phyloP scores from a whole-genome alignment of 2,113 vertebrate genomes.

The Callochromis pleurospilus region DNA sequence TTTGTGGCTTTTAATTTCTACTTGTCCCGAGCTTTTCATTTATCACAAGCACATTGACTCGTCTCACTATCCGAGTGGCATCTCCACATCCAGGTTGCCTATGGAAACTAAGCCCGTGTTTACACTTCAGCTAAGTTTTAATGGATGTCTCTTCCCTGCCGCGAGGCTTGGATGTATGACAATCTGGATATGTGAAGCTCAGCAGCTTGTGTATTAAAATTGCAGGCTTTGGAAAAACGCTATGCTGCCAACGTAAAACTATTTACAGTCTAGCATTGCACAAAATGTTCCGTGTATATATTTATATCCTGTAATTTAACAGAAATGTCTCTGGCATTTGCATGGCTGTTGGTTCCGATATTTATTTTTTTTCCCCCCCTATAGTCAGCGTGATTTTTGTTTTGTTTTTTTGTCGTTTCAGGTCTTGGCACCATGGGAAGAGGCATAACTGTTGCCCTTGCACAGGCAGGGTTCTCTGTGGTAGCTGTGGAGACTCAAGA shows the following conservation, averaged over 20 bases:
- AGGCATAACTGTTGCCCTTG: slow-evolving; percentile 81
- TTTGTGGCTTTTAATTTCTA: not conserved
- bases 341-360: not conserved
- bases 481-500: slow-evolving; percentile 81
- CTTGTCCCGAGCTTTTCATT: not conserved
- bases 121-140: slow-evolving; percentile 14
- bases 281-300: not conserved
- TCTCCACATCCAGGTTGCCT: not conserved
- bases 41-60: not conserved
- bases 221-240: slow-evolving; percentile 27
- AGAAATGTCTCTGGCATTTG: not conserved
- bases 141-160: slow-evolving; percentile 28
- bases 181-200: slow-evolving; percentile 36
- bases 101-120: slow-evolving; percentile 7
- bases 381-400: not conserved
- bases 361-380: not conserved
- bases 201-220: slow-evolving; percentile 49
- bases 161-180: slow-evolving; percentile 17
- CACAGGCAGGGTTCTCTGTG: slow-evolving; percentile 78
- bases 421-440: slow-evolving; percentile 92
- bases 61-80: not conserved
- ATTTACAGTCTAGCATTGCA: not conserved
- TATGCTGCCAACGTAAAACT: not conserved
- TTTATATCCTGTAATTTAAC: not conserved
- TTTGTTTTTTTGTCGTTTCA: slow-evolving; percentile 30